Evolutionary conservation across 1,140 invertebrate species (phyloP).

Genomic region (Araneus ventricosus): DNA sequence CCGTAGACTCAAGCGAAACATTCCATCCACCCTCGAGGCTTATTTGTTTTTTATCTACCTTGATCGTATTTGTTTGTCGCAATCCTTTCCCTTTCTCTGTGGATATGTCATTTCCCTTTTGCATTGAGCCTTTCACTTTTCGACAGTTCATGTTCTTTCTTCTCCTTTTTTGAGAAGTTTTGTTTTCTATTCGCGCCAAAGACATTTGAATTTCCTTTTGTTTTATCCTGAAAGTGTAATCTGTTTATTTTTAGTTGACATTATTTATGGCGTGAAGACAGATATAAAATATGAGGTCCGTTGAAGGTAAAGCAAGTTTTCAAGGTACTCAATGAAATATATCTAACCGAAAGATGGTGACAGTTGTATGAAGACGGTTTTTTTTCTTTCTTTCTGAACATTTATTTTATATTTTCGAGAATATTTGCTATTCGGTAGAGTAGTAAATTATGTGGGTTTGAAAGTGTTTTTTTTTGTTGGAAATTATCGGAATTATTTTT

Average conservation of each 20-base stretch:
- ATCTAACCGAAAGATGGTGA: neutral
- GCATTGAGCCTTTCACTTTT: constrained; percentile 28
- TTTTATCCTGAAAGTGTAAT: neutral
- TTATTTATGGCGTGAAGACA: constrained; percentile 13
- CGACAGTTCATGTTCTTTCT: neutral
- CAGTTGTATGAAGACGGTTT: neutral
- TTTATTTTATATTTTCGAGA: no score
- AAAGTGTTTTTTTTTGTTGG: no score
- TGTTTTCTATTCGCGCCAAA: neutral
- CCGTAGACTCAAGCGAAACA: constrained; percentile 59
- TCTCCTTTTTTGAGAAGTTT: neutral
- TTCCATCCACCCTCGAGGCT: neutral
- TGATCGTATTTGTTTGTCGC: neutral
- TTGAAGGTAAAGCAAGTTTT: neutral
- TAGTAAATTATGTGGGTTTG: no score
- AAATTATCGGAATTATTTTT: no score
- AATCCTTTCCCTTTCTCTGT: neutral
- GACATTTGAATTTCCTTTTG: neutral
- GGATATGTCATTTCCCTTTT: neutral
- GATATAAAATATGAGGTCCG: neutral
- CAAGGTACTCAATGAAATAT: neutral
- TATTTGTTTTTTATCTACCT: neutral
- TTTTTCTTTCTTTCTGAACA: neutral
- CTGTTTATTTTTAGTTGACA: neutral
- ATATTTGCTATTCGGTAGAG: no score